Percentiles rank a stretch among this genome's conserved stretches.
These are phyloP conservation scores for Andrena flavipes DNA, from an alignment of 2,888 invertebrate species.

Conservation along the genomic window DNA sequence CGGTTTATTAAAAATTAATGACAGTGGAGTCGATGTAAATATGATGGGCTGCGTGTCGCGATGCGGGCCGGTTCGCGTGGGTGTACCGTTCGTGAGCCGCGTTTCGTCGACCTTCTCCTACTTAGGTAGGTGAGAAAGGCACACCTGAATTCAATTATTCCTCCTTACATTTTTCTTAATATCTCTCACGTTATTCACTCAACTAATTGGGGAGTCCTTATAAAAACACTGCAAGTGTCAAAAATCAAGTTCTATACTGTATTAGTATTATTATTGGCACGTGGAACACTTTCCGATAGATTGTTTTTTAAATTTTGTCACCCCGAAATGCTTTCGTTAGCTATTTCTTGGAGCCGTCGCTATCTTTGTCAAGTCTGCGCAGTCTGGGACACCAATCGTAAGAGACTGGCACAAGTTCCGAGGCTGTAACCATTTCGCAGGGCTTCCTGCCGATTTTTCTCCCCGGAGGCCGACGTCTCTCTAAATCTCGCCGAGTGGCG, in stretches of 20 bases:
- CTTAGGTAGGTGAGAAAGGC: not conserved
- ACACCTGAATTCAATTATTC: not conserved
- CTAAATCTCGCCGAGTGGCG: slow-evolving; percentile 52
- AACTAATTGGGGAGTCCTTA: no score
- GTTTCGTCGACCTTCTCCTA: not conserved
- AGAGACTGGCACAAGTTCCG: not conserved
- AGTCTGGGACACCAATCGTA: no score
- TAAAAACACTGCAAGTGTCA: no score
- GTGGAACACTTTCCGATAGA: no score
- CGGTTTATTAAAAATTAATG: slow-evolving; percentile 83
- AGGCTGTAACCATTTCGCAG: slow-evolving; percentile 32
- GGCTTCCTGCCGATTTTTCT: slow-evolving; percentile 45
- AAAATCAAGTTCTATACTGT: no score
- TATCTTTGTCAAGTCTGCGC: no score
- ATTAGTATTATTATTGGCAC: no score
- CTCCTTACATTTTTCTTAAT: no score
- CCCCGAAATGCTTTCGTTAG: no score
- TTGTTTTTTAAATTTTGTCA: no score
- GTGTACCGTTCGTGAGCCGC: slow-evolving; percentile 42
- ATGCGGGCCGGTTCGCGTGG: slow-evolving; percentile 44
- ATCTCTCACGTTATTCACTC: no score
- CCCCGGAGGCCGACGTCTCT: not conserved
- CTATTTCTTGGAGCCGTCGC: no score
- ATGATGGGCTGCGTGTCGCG: slow-evolving; percentile 70
- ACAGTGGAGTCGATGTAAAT: slow-evolving; percentile 79